These are phyloP conservation scores for Eristalis arbustorum DNA, from an alignment of 2,888 invertebrate species.

Conservation along the genomic window DNA sequence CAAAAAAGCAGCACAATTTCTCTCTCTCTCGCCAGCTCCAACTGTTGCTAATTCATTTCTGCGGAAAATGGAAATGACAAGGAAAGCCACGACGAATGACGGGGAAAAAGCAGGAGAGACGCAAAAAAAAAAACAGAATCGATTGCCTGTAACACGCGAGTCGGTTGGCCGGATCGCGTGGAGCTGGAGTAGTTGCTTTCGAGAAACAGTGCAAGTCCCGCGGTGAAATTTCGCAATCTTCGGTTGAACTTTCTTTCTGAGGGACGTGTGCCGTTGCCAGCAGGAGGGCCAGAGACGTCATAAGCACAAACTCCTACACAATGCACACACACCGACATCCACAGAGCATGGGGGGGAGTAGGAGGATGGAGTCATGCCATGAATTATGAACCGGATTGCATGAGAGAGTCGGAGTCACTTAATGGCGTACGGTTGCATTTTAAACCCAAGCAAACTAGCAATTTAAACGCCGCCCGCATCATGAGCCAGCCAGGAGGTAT, in stretches of 20 bases:
- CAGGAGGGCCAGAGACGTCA: background rate
- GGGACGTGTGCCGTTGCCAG: background rate
- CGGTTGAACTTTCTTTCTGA: slow-evolving; percentile 56
- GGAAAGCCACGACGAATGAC: slow-evolving; percentile 23
- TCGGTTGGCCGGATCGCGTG: background rate
- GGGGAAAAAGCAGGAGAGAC: background rate
- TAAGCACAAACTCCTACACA: background rate
- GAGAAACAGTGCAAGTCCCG: slow-evolving; percentile 34
- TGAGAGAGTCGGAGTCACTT: slow-evolving; percentile 39
- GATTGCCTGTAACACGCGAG: slow-evolving; percentile 17
- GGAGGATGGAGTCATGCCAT: slow-evolving; percentile 17
- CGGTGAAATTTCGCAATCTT: slow-evolving; percentile 54
- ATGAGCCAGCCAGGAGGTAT: slow-evolving; percentile 16
- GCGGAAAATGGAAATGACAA: slow-evolving; percentile 37
- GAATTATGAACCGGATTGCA: slow-evolving; percentile 63
- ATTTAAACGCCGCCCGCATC: slow-evolving; percentile 64
- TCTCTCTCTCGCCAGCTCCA: slow-evolving; percentile 37
- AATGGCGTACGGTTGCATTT: slow-evolving; percentile 52
- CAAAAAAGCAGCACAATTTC: background rate
- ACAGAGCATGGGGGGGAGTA: too few species aligned
- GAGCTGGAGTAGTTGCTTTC: slow-evolving; percentile 2
- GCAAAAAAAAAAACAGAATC: slow-evolving; percentile 25
- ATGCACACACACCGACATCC: too few species aligned
- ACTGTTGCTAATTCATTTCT: slow-evolving; percentile 66
- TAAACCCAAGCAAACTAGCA: slow-evolving; percentile 46